Base-by-base conservation (phyloP, 2,888 invertebrate species). In the Drosophila kanekoi region DNA sequence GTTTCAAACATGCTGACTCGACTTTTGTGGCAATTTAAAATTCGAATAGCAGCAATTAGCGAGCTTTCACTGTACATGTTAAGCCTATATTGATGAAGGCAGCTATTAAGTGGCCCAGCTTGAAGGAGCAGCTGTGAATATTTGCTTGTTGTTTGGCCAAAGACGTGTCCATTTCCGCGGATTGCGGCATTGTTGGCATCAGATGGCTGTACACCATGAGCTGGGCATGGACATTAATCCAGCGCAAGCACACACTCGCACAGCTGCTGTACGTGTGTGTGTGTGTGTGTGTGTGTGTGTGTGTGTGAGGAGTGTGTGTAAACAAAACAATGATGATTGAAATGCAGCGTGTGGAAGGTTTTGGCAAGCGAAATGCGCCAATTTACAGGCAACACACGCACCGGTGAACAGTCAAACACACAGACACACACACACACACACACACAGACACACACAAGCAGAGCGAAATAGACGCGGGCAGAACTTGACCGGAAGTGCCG, bases 381-480 rank as follows among this genome's bases (percentile, higher is more conserved):
- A 81, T 81, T 81, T 75, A 72, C 72, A 81, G 81, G 75, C 79
- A 72, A 47, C 65, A 75, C 79, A 79, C 81, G 79, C 67, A 59
- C 51, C 60, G 62, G 58, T 57, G 51, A 73, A 81, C 74, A 67
- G 53, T 18, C 57, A 52, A 18, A 48, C 37, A 64, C 8, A 43
- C 47, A 49, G 43, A 41, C 40, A 56, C 64, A 61, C 48, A 23
- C 2, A 41, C 35, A 56, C 8, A 54, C 10, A 53, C 18, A 45
- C 3, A 37, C 45, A 57, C 33, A 40, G 33, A 45, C 49, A 38
- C 40, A 48, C 40, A 38, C 33, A 53, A 1, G 35, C 28, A 43
- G 10, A 32, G 28, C 4, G 35, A 13, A 28, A 8, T 28, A 28
- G 14, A 28, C 18, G 11, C 28, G 32, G 38, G 38, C 16, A 23